phyloP scores from a whole-genome alignment of 1,140 invertebrate genomes.

The Zaprionus gabonicus region DNA sequence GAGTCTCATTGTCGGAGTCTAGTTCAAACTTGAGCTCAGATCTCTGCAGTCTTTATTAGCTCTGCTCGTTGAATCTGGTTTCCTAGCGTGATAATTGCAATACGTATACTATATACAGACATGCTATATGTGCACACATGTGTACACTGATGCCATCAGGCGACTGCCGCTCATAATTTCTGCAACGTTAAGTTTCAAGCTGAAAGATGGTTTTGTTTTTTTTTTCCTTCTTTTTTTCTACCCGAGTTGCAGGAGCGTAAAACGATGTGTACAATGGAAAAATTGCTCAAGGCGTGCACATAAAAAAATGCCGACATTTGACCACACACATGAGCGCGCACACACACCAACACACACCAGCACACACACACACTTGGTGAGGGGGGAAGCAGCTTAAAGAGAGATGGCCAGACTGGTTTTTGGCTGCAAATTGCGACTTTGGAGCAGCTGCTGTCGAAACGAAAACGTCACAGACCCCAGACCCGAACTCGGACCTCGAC shows the following conservation, averaged over 20 bases:
- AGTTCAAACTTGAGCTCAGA: background rate
- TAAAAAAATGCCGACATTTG: slow-evolving; percentile 78
- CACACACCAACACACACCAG: slow-evolving; percentile 6
- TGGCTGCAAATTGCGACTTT: slow-evolving; percentile 62
- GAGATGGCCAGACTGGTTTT: slow-evolving; percentile 79
- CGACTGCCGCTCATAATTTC: slow-evolving; percentile 55
- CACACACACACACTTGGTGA: slow-evolving; percentile 31
- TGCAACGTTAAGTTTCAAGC: slow-evolving; percentile 69
- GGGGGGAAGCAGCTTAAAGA: slow-evolving; percentile 50
- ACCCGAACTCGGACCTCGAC: slow-evolving; percentile 2
- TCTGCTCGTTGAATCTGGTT: slow-evolving; percentile 1
- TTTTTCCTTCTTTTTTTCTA: background rate
- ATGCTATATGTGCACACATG: background rate
- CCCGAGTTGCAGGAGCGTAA: slow-evolving; percentile 40
- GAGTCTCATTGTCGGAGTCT: background rate
- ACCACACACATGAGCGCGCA: slow-evolving; percentile 59
- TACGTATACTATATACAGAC: background rate
- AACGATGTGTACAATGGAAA: slow-evolving; percentile 58
- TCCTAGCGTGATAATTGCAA: slow-evolving; percentile 8
- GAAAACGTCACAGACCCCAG: slow-evolving; percentile 37
- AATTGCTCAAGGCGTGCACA: slow-evolving; percentile 70
- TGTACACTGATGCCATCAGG: slow-evolving; percentile 5
- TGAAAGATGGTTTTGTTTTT: slow-evolving; percentile 21
- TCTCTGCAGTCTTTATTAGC: background rate
- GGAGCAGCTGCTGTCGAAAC: slow-evolving; percentile 45